Conservation (phyloP, 2,888 invertebrate genomes). For the Eudemis profundana region DNA sequence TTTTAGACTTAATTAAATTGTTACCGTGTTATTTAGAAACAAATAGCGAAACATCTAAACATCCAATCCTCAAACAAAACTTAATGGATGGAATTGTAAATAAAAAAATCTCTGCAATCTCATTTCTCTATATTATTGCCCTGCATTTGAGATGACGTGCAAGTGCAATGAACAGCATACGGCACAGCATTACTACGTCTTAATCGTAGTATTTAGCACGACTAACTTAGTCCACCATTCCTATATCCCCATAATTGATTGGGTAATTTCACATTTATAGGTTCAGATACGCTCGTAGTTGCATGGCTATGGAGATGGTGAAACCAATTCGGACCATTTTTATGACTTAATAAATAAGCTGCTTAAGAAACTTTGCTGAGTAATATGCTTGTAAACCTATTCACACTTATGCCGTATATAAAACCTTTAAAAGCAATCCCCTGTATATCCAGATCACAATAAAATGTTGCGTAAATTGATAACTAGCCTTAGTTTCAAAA, state of each 20-base stretch:
- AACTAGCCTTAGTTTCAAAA: neutral
- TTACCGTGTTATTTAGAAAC: too few species aligned
- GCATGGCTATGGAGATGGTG: conserved; percentile 55
- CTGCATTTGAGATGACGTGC: too few species aligned
- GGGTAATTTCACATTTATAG: neutral
- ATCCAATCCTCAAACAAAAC: too few species aligned
- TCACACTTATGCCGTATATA: conserved; percentile 7
- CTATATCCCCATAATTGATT: neutral
- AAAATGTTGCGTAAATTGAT: neutral
- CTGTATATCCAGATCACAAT: neutral
- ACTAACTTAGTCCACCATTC: neutral
- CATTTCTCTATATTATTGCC: too few species aligned
- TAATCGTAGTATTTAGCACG: too few species aligned
- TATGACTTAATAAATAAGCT: conserved; percentile 26
- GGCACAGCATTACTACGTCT: too few species aligned
- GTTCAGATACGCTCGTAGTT: neutral
- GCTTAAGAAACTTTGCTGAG: conserved; percentile 4
- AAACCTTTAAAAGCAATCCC: neutral
- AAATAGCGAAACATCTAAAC: too few species aligned
- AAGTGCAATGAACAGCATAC: too few species aligned
- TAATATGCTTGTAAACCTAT: neutral
- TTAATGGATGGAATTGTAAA: too few species aligned
- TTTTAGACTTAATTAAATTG: too few species aligned
- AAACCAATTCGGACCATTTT: conserved; percentile 50
- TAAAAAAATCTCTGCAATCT: too few species aligned